Conservation (phyloP, 2,113 vertebrate species). For the Brachyhypopomus occidentalis region DNA sequence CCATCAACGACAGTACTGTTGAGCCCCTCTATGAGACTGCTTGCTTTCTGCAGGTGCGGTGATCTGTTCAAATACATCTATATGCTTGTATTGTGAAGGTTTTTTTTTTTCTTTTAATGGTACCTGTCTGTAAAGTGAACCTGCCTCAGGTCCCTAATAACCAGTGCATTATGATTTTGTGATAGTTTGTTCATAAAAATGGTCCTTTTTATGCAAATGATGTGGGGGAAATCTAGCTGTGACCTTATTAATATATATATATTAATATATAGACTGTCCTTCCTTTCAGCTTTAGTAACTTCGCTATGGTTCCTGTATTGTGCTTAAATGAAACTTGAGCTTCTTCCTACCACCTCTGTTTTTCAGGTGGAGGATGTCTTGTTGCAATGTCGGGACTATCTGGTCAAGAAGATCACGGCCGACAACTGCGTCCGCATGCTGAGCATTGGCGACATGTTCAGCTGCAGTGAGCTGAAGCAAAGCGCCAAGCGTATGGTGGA, state of each 20-base stretch:
- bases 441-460: conserved; percentile 96
- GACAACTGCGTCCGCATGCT: conserved; percentile 96
- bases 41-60: conserved; percentile 93
- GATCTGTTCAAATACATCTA: neutral
- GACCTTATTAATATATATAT: too few relatives aligned
- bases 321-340: neutral
- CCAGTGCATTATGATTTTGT: too few relatives aligned
- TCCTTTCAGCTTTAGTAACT: too few relatives aligned
- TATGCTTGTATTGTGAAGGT: too few relatives aligned
- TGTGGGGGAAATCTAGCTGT: too few relatives aligned
- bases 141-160: too few relatives aligned
- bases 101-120: too few relatives aligned
- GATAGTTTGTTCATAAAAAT: too few relatives aligned
- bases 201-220: too few relatives aligned
- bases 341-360: conserved; percentile 1
- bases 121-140: too few relatives aligned
- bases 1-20: conserved; percentile 90
- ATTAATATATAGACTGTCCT: too few relatives aligned
- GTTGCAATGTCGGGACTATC: conserved; percentile 69
- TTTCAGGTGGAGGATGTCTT: conserved; percentile 86
- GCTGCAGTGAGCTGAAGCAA: conserved; percentile 95
- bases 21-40: conserved; percentile 98
- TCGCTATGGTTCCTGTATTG: neutral
- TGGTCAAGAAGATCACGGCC: conserved; percentile 97
- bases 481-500: conserved; percentile 98